Evolutionary conservation across 2,888 invertebrate species (phyloP).

Genomic region (Chesias legatella): DNA sequence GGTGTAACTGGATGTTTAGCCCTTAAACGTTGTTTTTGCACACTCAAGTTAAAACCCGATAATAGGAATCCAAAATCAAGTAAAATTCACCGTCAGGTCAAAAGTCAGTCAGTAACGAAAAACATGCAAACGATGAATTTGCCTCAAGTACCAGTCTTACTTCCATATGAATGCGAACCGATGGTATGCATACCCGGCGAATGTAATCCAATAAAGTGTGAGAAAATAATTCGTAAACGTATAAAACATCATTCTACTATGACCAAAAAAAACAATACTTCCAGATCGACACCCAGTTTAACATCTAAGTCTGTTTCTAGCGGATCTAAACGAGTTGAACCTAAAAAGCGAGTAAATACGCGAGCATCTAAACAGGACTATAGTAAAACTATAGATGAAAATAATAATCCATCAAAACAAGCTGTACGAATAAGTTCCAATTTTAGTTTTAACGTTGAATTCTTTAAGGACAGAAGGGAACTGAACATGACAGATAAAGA

Average conservation of each 20-base stretch:
- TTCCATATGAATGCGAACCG: conserved; percentile 20
- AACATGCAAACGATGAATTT: conserved; percentile 14
- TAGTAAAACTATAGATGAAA: conserved; percentile 2
- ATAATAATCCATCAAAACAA: conserved; percentile 15
- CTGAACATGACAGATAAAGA: conserved; percentile 3
- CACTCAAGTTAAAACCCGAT: conserved; percentile 33
- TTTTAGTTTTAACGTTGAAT: conserved; percentile 38
- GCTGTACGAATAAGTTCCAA: conserved; percentile 34
- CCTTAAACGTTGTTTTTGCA: conserved; percentile 37
- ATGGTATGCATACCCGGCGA: conserved; percentile 18
- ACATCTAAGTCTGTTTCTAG: conserved; percentile 9
- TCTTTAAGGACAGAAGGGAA: conserved; percentile 26
- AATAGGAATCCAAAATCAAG: conserved; percentile 22
- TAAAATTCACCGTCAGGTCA: conserved; percentile 4
- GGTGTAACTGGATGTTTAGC: conserved; percentile 13
- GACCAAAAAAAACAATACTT: conserved; percentile 6
- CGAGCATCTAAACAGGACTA: not conserved
- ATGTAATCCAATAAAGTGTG: conserved; percentile 25
- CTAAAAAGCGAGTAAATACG: conserved; percentile 4
- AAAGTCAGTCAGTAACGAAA: conserved; percentile 6
- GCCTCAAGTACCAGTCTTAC: conserved; percentile 3
- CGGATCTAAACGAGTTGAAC: not conserved
- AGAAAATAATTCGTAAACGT: conserved; percentile 18
- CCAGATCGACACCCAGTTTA: conserved; percentile 15
- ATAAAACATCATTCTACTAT: conserved; percentile 3